Conservation (phyloP, 2,797 vertebrate species). For the Trachurus trachurus region DNA sequence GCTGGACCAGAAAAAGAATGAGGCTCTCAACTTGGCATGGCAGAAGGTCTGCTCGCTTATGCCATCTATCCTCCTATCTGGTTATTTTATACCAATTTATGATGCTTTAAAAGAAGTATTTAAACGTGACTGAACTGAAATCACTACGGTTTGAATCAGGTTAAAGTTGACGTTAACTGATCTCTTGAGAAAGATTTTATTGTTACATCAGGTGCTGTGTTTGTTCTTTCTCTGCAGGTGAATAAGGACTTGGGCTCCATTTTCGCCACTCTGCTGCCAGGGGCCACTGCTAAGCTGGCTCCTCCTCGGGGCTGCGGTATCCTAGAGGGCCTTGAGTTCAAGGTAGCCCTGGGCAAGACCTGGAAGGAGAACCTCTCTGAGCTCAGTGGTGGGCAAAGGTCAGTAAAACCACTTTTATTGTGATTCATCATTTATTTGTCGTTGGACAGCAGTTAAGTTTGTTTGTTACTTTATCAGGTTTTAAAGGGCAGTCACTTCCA, state of each 20-base stretch:
- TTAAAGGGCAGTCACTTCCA: background rate
- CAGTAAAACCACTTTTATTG: constrained; percentile 24
- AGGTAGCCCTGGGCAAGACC: constrained; percentile 93
- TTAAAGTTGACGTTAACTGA: background rate
- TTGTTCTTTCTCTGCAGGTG: constrained; percentile 83
- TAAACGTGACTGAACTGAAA: background rate
- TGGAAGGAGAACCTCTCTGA: constrained; percentile 99
- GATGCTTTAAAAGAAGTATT: background rate
- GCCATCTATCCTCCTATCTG: no score
- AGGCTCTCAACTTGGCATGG: constrained; percentile 94
- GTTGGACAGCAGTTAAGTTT: background rate
- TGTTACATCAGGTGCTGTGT: background rate
- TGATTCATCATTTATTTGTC: background rate
- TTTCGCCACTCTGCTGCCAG: constrained; percentile 95
- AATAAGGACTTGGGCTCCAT: constrained; percentile 97
- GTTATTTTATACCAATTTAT: no score
- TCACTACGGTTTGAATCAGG: background rate
- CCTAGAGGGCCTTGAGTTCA: constrained; percentile 93
- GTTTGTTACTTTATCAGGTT: background rate
- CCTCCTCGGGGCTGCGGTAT: constrained; percentile 85
- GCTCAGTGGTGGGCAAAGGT: constrained; percentile 99
- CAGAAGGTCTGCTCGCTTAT: constrained; percentile 88
- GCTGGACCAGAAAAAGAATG: constrained; percentile 95
- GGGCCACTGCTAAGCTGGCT: constrained; percentile 91
- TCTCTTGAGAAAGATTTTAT: background rate